Percentiles rank a stretch among this genome's conserved stretches.
phyloP scores from a whole-genome alignment of 2,888 invertebrate species.

The Acanthosepion lycidas region DNA sequence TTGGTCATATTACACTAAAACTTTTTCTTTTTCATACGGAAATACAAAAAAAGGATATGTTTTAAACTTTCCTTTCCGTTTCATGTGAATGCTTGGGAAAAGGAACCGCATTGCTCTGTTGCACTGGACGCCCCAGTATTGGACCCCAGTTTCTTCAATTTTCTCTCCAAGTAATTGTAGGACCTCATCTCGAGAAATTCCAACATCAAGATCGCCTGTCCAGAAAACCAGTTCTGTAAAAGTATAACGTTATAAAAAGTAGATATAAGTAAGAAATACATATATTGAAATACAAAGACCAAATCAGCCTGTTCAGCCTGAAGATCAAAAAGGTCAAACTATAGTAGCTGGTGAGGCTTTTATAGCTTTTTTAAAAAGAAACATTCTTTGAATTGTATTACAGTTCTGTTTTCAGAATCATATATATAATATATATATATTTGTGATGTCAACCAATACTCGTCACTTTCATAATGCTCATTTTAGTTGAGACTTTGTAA shows the following conservation, averaged over 20 bases:
- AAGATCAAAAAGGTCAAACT: too few species aligned
- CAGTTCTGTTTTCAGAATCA: too few species aligned
- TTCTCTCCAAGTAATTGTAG: constrained; percentile 58
- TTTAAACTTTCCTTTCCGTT: constrained; percentile 69
- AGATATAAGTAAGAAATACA: background rate
- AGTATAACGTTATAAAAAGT: background rate
- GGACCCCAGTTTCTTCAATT: constrained; percentile 59
- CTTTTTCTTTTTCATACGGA: too few species aligned
- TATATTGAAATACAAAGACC: background rate
- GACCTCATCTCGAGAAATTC: constrained; percentile 63
- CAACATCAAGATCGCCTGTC: constrained; percentile 63
- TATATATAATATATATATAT: too few species aligned
- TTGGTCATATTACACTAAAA: too few species aligned
- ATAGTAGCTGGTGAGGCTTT: too few species aligned
- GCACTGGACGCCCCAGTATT: constrained; percentile 66
- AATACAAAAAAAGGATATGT: constrained; percentile 64
- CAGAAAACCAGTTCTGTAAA: constrained; percentile 61
- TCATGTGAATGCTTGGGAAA: constrained; percentile 65
- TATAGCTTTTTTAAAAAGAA: too few species aligned
- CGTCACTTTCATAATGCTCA: too few species aligned
- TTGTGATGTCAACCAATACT: too few species aligned
- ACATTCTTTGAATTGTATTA: too few species aligned
- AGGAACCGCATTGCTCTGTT: constrained; percentile 66
- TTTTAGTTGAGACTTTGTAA: too few species aligned
- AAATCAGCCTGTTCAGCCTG: too few species aligned